Evolutionary conservation across 2,888 invertebrate genomes (phyloP).

Genomic region (Ethmia dodecea): DNA sequence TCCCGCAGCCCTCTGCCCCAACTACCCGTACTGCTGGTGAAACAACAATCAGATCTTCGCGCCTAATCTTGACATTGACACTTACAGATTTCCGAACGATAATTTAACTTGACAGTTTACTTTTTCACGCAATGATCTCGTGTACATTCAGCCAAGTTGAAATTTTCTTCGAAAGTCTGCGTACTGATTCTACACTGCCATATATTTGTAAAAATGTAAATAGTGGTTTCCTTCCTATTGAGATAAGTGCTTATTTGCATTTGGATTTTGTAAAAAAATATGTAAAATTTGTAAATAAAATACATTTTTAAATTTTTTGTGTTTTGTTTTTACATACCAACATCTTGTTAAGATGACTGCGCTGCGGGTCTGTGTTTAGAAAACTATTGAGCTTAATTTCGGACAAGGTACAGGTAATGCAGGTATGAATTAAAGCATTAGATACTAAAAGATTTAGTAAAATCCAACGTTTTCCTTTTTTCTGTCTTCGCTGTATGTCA

Average conservation of each 20-base stretch:
- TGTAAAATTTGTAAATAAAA: slow-evolving; percentile 38
- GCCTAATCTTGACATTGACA: neutral
- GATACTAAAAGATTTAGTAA: no score
- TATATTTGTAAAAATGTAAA: slow-evolving; percentile 24
- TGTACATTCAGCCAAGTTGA: neutral
- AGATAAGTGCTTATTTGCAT: slow-evolving; percentile 22
- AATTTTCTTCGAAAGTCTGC: neutral
- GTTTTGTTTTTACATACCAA: slow-evolving; percentile 11
- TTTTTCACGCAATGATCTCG: slow-evolving; percentile 3
- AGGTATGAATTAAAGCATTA: no score
- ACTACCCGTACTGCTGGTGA: slow-evolving; percentile 77
- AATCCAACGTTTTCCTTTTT: no score
- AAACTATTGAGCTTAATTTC: no score
- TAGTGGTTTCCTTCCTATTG: slow-evolving; percentile 12
- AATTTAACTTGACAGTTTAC: neutral
- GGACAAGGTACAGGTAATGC: no score
- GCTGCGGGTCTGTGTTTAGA: no score
- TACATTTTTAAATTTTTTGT: slow-evolving; percentile 18
- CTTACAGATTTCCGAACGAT: slow-evolving; percentile 1
- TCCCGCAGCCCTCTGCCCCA: slow-evolving; percentile 74
- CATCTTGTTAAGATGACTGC: no score
- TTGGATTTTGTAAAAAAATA: slow-evolving; percentile 29
- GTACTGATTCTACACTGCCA: slow-evolving; percentile 8
- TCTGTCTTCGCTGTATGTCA: no score
- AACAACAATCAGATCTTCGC: slow-evolving; percentile 6